phyloP scores from a whole-genome alignment of 2,797 vertebrate genomes.

The Erpetoichthys calabaricus region DNA sequence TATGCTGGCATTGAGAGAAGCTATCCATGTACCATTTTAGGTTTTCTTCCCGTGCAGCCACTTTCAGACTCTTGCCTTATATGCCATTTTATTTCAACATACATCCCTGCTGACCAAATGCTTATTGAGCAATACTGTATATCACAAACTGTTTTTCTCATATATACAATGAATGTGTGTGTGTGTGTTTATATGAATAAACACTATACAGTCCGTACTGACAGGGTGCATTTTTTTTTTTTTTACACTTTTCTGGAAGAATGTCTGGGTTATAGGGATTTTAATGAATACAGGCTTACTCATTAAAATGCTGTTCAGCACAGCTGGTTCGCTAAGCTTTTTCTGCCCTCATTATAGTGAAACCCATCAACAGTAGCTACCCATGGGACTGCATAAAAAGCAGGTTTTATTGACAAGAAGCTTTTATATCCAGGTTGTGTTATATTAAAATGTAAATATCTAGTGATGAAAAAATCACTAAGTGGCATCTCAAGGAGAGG shows the following conservation, averaged over 20 bases:
- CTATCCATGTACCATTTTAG: too few relatives aligned
- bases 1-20: too few relatives aligned
- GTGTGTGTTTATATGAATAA: too few relatives aligned
- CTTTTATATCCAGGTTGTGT: neutral
- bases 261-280: neutral
- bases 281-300: slow-evolving; percentile 5
- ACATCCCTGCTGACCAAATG: too few relatives aligned
- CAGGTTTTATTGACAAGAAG: neutral
- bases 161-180: too few relatives aligned
- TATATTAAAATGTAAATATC: neutral
- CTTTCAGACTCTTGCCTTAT: too few relatives aligned
- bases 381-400: neutral
- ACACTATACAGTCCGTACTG: too few relatives aligned
- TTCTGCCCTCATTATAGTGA: slow-evolving; percentile 5
- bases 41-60: too few relatives aligned
- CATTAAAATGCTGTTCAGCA: slow-evolving; percentile 4
- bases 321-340: slow-evolving; percentile 1
- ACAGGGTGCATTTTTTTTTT: neutral
- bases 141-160: too few relatives aligned
- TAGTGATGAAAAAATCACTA: neutral
- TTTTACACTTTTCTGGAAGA: neutral
- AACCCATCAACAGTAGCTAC: neutral
- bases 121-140: too few relatives aligned
- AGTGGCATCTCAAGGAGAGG: neutral
- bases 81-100: too few relatives aligned